phyloP scores from a whole-genome alignment of 2,797 vertebrate species.

The Podarcis siculus region DNA sequence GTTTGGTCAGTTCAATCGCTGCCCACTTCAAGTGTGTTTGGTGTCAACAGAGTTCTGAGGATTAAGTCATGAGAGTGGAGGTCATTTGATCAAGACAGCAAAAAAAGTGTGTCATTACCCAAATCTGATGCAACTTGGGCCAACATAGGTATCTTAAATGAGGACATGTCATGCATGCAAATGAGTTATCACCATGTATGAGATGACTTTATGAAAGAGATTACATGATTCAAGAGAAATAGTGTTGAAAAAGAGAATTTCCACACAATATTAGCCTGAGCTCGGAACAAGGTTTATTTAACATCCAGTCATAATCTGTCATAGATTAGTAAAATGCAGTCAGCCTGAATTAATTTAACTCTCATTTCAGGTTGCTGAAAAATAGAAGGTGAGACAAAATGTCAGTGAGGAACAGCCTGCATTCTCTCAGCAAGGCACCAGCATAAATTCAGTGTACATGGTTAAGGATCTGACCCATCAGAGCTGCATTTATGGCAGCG shows the following conservation, averaged over 20 bases:
- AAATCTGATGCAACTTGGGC: conserved; percentile 39
- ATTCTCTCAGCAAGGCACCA: not conserved
- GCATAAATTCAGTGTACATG: not conserved
- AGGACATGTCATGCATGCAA: conserved; percentile 44
- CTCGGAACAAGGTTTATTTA: conserved; percentile 60
- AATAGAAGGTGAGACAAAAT: conserved; percentile 60
- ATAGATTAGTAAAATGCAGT: conserved; percentile 67
- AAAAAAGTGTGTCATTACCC: conserved; percentile 50
- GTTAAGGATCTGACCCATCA: too few relatives aligned
- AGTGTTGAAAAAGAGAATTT: conserved; percentile 65
- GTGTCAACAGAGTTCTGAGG: not conserved
- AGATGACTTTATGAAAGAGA: conserved; percentile 56
- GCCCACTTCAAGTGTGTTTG: not conserved
- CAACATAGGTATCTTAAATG: conserved; percentile 57
- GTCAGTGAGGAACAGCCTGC: conserved; percentile 31
- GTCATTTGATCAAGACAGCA: conserved; percentile 42
- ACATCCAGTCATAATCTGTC: conserved; percentile 62
- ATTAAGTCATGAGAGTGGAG: not conserved
- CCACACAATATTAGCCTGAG: conserved; percentile 60
- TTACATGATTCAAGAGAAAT: conserved; percentile 61
- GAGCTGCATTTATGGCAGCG: too few relatives aligned
- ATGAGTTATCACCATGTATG: conserved; percentile 55
- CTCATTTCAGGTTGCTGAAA: conserved; percentile 61
- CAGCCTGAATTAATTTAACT: conserved; percentile 63
- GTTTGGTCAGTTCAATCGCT: not conserved